These are phyloP conservation scores for Pyralis farinalis DNA, from an alignment of 2,888 invertebrate species.

Conservation along the genomic window DNA sequence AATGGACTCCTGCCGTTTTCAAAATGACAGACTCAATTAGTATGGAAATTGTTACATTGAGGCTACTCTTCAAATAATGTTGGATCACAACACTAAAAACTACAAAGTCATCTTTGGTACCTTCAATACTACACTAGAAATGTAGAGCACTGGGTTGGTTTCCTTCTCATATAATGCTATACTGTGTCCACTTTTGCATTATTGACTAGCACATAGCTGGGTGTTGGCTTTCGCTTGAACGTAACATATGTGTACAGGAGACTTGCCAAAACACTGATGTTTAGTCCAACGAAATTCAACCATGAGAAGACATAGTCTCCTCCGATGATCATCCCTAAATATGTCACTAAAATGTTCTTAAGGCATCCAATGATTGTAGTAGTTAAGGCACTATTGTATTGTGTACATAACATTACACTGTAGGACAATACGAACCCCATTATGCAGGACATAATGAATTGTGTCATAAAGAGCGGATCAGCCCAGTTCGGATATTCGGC, in stretches of 20 bases:
- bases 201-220: slow-evolving; percentile 45
- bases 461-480: slow-evolving; percentile 86
- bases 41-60: no score
- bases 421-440: slow-evolving; percentile 98
- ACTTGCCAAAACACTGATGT: slow-evolving; percentile 95
- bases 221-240: slow-evolving; percentile 83
- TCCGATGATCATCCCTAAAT: slow-evolving; percentile 98
- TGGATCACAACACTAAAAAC: slow-evolving; percentile 18
- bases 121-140: slow-evolving; percentile 39
- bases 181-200: slow-evolving; percentile 63
- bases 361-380: slow-evolving; percentile 99
- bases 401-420: slow-evolving; percentile 96
- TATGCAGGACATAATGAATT: slow-evolving; percentile 94
- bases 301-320: slow-evolving; percentile 98
- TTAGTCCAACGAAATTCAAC: slow-evolving; percentile 97
- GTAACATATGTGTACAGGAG: slow-evolving; percentile 93
- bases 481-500: slow-evolving; percentile 87
- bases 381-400: slow-evolving; percentile 98
- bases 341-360: slow-evolving; percentile 98
- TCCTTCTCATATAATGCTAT: slow-evolving; percentile 42
- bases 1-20: no score
- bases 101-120: slow-evolving; percentile 54
- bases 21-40: no score
- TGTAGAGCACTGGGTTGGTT: slow-evolving; percentile 37
- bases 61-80: no score